These are phyloP conservation scores for Ceratina calcarata DNA, from an alignment of 1,140 invertebrate species.

Conservation along the genomic window DNA sequence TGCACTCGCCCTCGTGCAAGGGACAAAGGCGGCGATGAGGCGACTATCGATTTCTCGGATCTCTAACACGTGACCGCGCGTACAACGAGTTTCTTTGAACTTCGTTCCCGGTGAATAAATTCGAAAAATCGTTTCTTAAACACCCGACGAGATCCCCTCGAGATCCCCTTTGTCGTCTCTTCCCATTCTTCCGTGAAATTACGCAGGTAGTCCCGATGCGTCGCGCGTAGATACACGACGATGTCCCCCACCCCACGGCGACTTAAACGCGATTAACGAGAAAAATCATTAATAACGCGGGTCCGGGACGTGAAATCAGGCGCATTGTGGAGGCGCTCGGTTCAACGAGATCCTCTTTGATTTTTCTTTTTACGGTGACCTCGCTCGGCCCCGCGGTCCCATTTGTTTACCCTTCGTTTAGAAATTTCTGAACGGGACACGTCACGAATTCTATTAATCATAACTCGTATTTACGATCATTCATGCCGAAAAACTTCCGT, in stretches of 20 bases:
- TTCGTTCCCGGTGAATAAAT: conserved; percentile 10
- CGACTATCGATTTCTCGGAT: conserved; percentile 28
- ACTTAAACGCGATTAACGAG: conserved; percentile 1
- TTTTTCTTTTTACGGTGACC: conserved; percentile 39
- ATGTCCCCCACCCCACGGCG: not conserved
- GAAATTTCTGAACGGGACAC: conserved; percentile 65
- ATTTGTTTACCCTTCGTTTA: conserved; percentile 40
- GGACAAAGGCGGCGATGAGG: not conserved
- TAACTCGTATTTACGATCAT: conserved; percentile 37
- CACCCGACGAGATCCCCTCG: not conserved
- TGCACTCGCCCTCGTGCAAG: conserved; percentile 16
- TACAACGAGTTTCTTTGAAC: not conserved
- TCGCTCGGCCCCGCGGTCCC: conserved; percentile 20
- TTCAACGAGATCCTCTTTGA: not conserved
- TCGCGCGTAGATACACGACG: not conserved
- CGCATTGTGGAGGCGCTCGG: conserved; percentile 6
- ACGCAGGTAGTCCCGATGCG: not conserved
- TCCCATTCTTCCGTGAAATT: not conserved
- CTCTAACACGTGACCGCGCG: conserved; percentile 22
- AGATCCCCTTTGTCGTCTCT: not conserved
- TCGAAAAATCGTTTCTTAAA: conserved; percentile 16
- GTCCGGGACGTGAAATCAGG: conserved; percentile 7
- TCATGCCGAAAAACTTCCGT: conserved; percentile 35
- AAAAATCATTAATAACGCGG: not conserved
- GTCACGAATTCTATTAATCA: conserved; percentile 57